Conservation (phyloP, 2,797 vertebrate genomes). For the Notoglanidium macrostoma region DNA sequence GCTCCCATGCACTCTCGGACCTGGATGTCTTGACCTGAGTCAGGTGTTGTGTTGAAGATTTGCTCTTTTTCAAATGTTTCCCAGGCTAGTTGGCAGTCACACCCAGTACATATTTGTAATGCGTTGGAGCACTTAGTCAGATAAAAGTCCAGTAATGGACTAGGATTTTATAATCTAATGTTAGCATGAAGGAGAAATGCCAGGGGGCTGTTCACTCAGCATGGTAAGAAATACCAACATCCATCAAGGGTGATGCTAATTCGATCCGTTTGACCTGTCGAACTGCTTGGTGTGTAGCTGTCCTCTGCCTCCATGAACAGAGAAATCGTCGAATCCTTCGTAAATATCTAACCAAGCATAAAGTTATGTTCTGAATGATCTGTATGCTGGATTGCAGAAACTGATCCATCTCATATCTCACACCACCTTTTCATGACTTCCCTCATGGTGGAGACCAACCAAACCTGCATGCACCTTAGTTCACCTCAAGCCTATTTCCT, state of each 20-base stretch:
- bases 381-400: slow-evolving; percentile 55
- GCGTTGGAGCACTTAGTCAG: neutral
- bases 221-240: slow-evolving; percentile 23
- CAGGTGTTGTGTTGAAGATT: slow-evolving; percentile 40
- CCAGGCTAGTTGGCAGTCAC: neutral
- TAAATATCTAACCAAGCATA: slow-evolving; percentile 34
- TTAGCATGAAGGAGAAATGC: slow-evolving; percentile 9
- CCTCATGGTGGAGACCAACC: neutral
- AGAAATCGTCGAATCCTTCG: slow-evolving; percentile 41
- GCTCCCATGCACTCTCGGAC: slow-evolving; percentile 18
- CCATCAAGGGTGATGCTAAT: slow-evolving; percentile 35
- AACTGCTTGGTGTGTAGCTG: slow-evolving; percentile 11
- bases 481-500: slow-evolving; percentile 22
- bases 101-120: neutral
- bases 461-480: slow-evolving; percentile 3
- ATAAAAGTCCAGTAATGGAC: neutral
- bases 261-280: slow-evolving; percentile 32
- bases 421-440: slow-evolving; percentile 3
- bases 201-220: slow-evolving; percentile 4
- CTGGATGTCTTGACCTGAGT: slow-evolving; percentile 41
- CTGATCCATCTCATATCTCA: slow-evolving; percentile 31
- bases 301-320: slow-evolving; percentile 14
- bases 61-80: slow-evolving; percentile 30
- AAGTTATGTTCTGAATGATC: slow-evolving; percentile 28
- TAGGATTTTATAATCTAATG: slow-evolving; percentile 2